Base-by-base conservation (phyloP, 2,888 invertebrate species). In the Cataglyphis cursor region DNA sequence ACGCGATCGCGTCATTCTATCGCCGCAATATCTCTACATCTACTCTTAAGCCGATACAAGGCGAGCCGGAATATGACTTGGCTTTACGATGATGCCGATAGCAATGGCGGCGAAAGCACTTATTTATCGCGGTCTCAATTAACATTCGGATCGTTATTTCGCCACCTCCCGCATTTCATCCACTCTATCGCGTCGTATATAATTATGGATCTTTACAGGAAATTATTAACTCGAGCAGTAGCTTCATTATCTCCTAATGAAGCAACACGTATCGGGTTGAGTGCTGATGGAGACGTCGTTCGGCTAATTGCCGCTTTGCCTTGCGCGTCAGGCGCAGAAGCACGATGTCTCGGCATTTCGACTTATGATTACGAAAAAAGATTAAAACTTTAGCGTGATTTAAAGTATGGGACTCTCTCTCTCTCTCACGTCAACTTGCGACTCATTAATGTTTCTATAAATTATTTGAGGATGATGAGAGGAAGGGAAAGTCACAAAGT, bases 201-300 rank as follows among this genome's bases (percentile, higher is more conserved):
- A 89, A 90, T 90, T 90, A 88, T 75, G 66, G 83, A 85, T 86
- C 89, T 83, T 88, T 89, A 74, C 91, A 88, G 90, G 91, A 91
- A 91, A 91, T 91, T 91, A 91, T 91, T 91, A 91, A 88, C 83
- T 87, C 85, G 82, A 74, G 82, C 90, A n/a, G 51, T 51, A 8
- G 91, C 86, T 91, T 92, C 90, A 91, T 92, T 92, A 92, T 91
- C 89, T 89, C 86, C 72, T 92, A 92, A 92, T 91, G 92, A 92
- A 92, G 90, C 89, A 85, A 87, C 90, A 84, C 86, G 85, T 90
- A 90, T 89, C 90, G 84, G 76, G 68, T 65, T 76, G 85, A 87
- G 81, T 85, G 90, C 90, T 87, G 90, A 93, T 92, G 90, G 92
- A 93, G 93, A 93, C 89, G 92, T 93, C 90, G 88, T 76, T 83